Conservation (phyloP, 2,797 vertebrate genomes). For the Ambastaia sidthimunki region DNA sequence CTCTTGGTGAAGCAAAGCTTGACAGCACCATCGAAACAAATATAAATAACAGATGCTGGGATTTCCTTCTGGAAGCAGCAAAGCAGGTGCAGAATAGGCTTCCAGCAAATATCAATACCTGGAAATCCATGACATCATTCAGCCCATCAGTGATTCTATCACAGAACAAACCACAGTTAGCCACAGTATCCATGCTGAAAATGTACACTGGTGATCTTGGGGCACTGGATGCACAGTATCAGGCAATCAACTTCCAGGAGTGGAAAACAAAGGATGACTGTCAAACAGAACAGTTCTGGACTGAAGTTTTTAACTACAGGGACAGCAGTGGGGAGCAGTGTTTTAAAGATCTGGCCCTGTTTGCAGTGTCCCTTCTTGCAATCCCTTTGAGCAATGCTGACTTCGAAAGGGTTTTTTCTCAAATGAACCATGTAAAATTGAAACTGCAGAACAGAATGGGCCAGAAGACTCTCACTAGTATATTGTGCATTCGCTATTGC, state of each 20-base stretch:
- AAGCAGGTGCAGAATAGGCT: conserved; percentile 4
- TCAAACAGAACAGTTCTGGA: not conserved
- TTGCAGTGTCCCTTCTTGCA: not conserved
- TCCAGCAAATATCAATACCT: conserved; percentile 13
- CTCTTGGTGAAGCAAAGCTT: not conserved
- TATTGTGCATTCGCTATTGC: not conserved
- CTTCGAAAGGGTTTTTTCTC: not conserved
- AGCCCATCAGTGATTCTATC: conserved; percentile 1
- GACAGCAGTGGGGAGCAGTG: not conserved
- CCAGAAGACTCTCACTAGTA: not conserved
- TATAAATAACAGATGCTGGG: not conserved
- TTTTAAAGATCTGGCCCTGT: conserved; percentile 7
- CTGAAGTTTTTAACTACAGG: not conserved
- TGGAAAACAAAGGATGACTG: not conserved
- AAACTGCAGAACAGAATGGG: not conserved
- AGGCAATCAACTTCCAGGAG: conserved; percentile 11
- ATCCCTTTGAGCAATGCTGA: not conserved
- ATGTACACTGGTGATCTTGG: not conserved
- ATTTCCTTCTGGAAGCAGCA: not conserved
- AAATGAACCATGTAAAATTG: not conserved
- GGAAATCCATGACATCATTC: not conserved
- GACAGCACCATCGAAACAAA: not conserved
- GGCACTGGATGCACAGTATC: conserved; percentile 9
- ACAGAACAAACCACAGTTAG: conserved; percentile 11
- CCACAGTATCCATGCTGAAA: conserved; percentile 4